Conservation (phyloP, 1,140 invertebrate species). For the Aphelinus atriplicis region DNA sequence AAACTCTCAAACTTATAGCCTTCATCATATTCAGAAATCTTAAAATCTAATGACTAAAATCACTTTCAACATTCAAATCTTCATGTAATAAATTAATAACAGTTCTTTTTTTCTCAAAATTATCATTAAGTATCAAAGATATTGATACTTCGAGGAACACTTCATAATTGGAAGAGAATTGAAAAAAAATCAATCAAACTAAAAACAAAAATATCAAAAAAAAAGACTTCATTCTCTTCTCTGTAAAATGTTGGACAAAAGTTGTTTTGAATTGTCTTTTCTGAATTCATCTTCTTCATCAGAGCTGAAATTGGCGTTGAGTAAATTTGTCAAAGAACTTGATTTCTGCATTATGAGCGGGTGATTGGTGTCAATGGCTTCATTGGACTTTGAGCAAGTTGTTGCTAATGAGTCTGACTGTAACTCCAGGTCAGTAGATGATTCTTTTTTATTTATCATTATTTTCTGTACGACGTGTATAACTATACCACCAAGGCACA, state of each 20-base stretch:
- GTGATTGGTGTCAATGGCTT: constrained; percentile 53
- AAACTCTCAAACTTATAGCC: neutral
- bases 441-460: constrained; percentile 50
- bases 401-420: constrained; percentile 54
- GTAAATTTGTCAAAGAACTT: constrained; percentile 60
- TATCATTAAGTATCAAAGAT: neutral
- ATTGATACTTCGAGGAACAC: too few species aligned
- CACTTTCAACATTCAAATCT: neutral
- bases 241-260: constrained; percentile 63
- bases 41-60: constrained; percentile 36
- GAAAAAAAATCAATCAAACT: constrained; percentile 7
- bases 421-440: constrained; percentile 55
- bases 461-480: constrained; percentile 87
- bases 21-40: constrained; percentile 12
- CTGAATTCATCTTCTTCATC: constrained; percentile 59
- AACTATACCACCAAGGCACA: constrained; percentile 90
- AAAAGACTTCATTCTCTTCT: constrained; percentile 53
- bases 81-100: neutral
- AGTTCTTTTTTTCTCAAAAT: neutral
- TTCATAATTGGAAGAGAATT: neutral
- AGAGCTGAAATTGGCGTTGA: constrained; percentile 61
- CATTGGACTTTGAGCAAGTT: constrained; percentile 52
- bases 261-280: constrained; percentile 58
- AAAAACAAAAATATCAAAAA: constrained; percentile 2
- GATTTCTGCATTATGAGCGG: constrained; percentile 59